Conservation (phyloP, 2,888 invertebrate genomes). For the Malthinus flaveolus region DNA sequence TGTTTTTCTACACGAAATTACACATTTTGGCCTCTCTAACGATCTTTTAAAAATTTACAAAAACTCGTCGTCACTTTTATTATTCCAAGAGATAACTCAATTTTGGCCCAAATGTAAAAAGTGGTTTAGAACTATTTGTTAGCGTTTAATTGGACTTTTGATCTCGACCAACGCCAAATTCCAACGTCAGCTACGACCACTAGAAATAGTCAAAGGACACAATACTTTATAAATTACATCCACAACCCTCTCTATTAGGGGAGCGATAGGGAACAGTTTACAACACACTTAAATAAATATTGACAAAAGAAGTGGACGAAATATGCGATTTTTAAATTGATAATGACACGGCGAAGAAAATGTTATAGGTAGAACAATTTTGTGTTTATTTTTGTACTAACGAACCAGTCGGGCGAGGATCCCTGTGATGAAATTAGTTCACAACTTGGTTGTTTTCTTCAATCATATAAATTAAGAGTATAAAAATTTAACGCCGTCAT, state of each 20-base stretch:
- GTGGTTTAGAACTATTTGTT: constrained; percentile 3
- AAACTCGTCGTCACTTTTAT: background rate
- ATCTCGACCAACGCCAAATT: constrained; percentile 27
- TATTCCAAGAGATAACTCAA: constrained; percentile 3
- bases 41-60: constrained; percentile 2
- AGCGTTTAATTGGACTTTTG: constrained; percentile 3
- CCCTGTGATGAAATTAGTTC: constrained; percentile 21
- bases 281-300: constrained; percentile 37
- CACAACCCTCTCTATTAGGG: constrained; percentile 33
- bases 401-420: constrained; percentile 16
- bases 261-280: constrained; percentile 34
- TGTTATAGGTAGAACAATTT: constrained; percentile 18
- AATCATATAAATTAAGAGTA: constrained; percentile 23
- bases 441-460: constrained; percentile 20
- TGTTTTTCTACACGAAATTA: background rate
- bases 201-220: constrained; percentile 12
- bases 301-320: constrained; percentile 32
- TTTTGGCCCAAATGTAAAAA: constrained; percentile 1
- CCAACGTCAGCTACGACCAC: constrained; percentile 25
- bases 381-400: constrained; percentile 26
- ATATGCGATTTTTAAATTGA: constrained; percentile 30
- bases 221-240: constrained; percentile 32
- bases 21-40: background rate
- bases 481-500: constrained; percentile 20
- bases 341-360: constrained; percentile 26